These are phyloP conservation scores for Sturnira hondurensis DNA, from an alignment of 2,113 vertebrate genomes.

Conservation along the genomic window DNA sequence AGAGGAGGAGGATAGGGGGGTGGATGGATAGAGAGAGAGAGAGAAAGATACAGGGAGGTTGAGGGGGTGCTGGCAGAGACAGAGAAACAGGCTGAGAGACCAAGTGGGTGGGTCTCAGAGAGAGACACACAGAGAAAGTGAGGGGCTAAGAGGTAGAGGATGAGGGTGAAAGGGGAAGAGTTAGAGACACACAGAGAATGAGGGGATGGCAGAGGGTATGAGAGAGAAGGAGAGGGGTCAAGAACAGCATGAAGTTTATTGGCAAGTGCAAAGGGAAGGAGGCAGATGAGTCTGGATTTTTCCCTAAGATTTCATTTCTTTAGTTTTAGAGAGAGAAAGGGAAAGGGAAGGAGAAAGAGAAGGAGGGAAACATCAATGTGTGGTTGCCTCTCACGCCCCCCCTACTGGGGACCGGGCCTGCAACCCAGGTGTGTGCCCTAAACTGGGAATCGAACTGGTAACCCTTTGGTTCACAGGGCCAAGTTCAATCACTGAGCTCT, in stretches of 20 bases:
- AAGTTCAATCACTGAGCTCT: too few species aligned
- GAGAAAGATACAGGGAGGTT: background rate
- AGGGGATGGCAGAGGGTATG: background rate
- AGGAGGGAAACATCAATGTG: too few species aligned
- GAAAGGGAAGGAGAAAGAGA: too few species aligned
- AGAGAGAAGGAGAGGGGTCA: background rate
- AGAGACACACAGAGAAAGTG: background rate
- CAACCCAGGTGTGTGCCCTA: too few species aligned
- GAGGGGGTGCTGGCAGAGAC: background rate
- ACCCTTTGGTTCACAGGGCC: too few species aligned
- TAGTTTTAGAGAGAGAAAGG: too few species aligned
- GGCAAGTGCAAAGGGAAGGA: background rate
- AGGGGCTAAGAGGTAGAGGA: background rate
- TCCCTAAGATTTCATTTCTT: too few species aligned
- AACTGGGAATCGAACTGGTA: too few species aligned
- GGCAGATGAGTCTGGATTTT: background rate
- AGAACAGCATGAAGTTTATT: background rate
- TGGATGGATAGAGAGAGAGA: background rate
- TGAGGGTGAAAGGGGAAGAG: too few species aligned
- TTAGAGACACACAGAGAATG: background rate
- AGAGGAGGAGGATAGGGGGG: background rate
- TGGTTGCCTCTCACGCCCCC: too few species aligned
- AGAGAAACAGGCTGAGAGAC: background rate
- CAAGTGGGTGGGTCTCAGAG: background rate
- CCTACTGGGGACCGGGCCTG: too few species aligned